Base-by-base conservation (phyloP, 2,797 vertebrate genomes). In the Darevskia mixta region DNA sequence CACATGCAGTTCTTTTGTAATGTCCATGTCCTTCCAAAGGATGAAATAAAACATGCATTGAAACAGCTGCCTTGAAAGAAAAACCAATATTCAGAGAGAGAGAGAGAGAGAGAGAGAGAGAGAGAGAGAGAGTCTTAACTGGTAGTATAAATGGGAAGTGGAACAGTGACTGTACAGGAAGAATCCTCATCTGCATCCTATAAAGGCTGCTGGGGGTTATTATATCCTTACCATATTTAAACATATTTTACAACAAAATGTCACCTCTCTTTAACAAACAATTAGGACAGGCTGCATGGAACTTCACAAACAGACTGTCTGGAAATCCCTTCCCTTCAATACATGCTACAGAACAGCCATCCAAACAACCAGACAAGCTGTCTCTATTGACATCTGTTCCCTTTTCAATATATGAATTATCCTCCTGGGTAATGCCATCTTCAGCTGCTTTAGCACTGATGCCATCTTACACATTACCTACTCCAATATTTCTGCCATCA, bases 351-450 rank as follows among this genome's bases (percentile, higher is more conserved):
- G 91, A 95, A 94, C 94, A 92, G 86, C 90, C 94, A 95, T 96
- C 93, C 91, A 95, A 95, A 95, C 95, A 94, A 94, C 91, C 81
- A 96, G 94, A 94, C 93, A 95, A 95, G 92, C 95, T 95, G 94
- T 95, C 93, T 96, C 93, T 95, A 93, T 94, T 95, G 93, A 95
- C 94, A 95, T 95, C 95, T 95, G 94, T 92, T 96, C 93, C 88
- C 93, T 76, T 91, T 95, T 95, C 93, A 90, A 89, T 86, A 93
- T 87, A 93, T 88, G 92, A 93, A 93, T 94, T 93, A 94, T 94
- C 86, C 91, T 95, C 91, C 87, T 94, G 91, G 92, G 90, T 95
- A 94, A 93, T 92, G 90, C 91, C 82, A 41, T 93, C 93, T 92
- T 96, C 93, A 94, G 87, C 92, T 94, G 92, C 87, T 94, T 88